These are phyloP conservation scores for Idaea aversata DNA, from an alignment of 2,888 invertebrate genomes.

Conservation along the genomic window DNA sequence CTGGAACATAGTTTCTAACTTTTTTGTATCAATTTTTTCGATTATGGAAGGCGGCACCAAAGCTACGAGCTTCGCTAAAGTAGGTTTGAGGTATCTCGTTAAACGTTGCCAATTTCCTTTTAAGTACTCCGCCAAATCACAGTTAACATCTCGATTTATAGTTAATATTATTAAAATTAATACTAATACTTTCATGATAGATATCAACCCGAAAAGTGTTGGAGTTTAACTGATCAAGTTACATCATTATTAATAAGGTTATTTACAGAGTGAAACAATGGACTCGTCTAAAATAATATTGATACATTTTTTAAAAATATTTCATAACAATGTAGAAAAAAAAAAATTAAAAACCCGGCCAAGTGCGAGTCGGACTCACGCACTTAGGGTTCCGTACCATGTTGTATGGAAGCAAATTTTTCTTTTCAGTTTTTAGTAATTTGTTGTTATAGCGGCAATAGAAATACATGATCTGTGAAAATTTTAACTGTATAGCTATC, in stretches of 20 bases:
- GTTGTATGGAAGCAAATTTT: too few relatives aligned
- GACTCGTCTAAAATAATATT: conserved; percentile 4
- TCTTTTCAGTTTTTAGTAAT: too few relatives aligned
- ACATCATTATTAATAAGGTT: conserved; percentile 6
- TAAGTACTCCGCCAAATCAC: conserved; percentile 34
- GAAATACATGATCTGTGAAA: too few relatives aligned
- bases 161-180: conserved; percentile 25
- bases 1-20: not conserved
- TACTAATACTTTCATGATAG: conserved; percentile 27
- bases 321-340: not conserved
- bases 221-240: conserved; percentile 13
- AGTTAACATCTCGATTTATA: conserved; percentile 31
- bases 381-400: too few relatives aligned
- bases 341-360: conserved; percentile 3
- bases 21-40: not conserved
- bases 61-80: not conserved
- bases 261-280: conserved; percentile 26
- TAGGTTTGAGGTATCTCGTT: conserved; percentile 23
- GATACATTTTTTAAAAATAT: not conserved
- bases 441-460: too few relatives aligned
- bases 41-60: not conserved
- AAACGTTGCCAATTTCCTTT: conserved; percentile 25
- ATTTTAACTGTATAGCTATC: too few relatives aligned
- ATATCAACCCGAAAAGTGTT: conserved; percentile 8
- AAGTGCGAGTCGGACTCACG: too few relatives aligned